Base-by-base conservation (phyloP, 2,888 invertebrate species). In the Schrankia costaestrigalis region DNA sequence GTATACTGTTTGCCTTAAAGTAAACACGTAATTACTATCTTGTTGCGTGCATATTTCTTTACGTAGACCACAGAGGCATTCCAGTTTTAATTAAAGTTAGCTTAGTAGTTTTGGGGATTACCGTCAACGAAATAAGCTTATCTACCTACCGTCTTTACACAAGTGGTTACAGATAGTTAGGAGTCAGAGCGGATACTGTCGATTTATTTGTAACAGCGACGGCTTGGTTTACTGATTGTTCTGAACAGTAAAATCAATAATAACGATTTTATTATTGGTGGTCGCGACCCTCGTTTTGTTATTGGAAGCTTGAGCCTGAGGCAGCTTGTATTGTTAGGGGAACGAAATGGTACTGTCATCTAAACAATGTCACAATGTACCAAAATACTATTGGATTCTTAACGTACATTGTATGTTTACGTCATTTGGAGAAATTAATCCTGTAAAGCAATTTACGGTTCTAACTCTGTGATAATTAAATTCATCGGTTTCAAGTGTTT, bases 241-340 rank as follows among this genome's bases (percentile, higher is more conserved):
- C 80, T 75, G 73, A 68, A 73, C 76, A 76, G 70, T 71, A 77
- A 82, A 82, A 85, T 85, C 84, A 79, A 86, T 87, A 80, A 63
- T 74, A 78, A 79, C 72, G 67, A 74, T 74, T 78, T 78, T 79
- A 71, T 79, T 77, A 76, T 73, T 69, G 71, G 63, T 55, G 52
- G 56, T 55, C 43, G 56, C 57, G 63, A 63, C 71, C 73, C 69
- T 59, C 58, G 47, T 53, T 47, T 52, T 52, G 56, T 52, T 44
- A 32, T 46, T 5, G 43, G 29, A 25, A 37, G 41, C 43, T 41
- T 35, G 35, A 45, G 38, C 38, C 32, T 25, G 26, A 26, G 48
- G 46, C 60, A 58, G 58, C 61, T 65, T 61, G 24, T 45, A 45
- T 59, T 55, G 56, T 55, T 45, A 41, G 38, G 54, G 41, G 35